phyloP scores from a whole-genome alignment of 1,140 invertebrate genomes.

The Bursaphelenchus mucronatus region DNA sequence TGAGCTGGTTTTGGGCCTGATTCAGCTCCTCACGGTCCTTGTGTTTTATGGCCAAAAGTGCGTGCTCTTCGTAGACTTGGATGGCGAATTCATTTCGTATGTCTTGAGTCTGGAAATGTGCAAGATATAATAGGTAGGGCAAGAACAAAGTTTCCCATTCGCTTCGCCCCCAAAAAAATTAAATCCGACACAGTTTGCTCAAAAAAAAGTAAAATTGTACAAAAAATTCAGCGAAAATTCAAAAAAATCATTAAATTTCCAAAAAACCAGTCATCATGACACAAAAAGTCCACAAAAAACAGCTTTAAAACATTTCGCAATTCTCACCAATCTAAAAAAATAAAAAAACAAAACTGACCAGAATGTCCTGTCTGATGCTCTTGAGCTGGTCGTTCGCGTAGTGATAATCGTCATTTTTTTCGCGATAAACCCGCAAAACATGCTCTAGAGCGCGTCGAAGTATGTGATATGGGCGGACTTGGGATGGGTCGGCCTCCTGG shows the following conservation, averaged over 20 bases:
- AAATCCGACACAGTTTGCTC: too few relatives aligned
- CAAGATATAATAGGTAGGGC: too few relatives aligned
- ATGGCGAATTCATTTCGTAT: conserved; percentile 86
- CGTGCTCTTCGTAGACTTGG: conserved; percentile 94
- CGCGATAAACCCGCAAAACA: conserved; percentile 82
- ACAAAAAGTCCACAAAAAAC: conserved; percentile 34
- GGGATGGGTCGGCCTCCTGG: conserved; percentile 81
- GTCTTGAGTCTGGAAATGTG: conserved; percentile 75
- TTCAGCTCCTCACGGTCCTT: conserved; percentile 97
- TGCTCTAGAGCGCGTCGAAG: conserved; percentile 77
- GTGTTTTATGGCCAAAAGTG: conserved; percentile 82
- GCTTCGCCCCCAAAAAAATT: too few relatives aligned
- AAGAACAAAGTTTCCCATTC: too few relatives aligned
- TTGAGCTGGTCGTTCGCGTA: conserved; percentile 97
- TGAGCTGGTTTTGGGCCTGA: conserved; percentile 94
- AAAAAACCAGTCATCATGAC: too few relatives aligned
- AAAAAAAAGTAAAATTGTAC: too few relatives aligned
- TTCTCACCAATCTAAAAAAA: too few relatives aligned
- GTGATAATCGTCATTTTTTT: conserved; percentile 78
- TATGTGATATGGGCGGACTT: conserved; percentile 80
- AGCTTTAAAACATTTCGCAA: too few relatives aligned
- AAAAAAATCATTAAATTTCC: too few relatives aligned
- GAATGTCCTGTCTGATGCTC: conserved; percentile 93
- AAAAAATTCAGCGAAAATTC: too few relatives aligned
- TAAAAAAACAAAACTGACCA: conserved; percentile 69